phyloP scores from a whole-genome alignment of 2,113 vertebrate species.

The Lontra canadensis region DNA sequence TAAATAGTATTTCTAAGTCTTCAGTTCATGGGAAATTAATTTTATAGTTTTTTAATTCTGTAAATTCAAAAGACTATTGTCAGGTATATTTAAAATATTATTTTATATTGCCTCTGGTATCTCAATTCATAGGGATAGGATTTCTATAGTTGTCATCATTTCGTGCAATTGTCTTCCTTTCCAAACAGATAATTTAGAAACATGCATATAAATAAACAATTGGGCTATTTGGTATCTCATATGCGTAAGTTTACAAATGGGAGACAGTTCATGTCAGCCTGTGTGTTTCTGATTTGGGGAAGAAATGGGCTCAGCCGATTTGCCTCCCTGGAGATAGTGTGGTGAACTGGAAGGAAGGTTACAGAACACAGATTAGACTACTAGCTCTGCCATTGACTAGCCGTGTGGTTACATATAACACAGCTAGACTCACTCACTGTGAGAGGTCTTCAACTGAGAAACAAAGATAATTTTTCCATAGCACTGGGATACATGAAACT shows the following conservation, averaged over 20 bases:
- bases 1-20: not conserved
- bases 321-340: not conserved
- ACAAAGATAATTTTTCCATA: not conserved
- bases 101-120: not conserved
- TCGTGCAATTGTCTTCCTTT: not conserved
- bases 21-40: not conserved
- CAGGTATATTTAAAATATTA: not conserved
- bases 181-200: not conserved
- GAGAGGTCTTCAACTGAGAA: not conserved
- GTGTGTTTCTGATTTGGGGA: not conserved
- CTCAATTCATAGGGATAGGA: not conserved
- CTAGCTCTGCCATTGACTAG: not conserved
- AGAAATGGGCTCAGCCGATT: not conserved
- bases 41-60: constrained; percentile 10
- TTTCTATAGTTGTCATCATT: not conserved
- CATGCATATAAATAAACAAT: not conserved
- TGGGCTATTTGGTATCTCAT: not conserved
- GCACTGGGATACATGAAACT: not conserved
- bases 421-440: not conserved
- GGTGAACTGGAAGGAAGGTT: not conserved
- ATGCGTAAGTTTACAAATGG: not conserved
- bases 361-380: not conserved
- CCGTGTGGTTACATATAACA: not conserved
- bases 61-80: not conserved
- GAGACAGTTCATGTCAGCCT: not conserved